These are phyloP conservation scores for Grus americana DNA, from an alignment of 2,113 vertebrate species.

Conservation along the genomic window DNA sequence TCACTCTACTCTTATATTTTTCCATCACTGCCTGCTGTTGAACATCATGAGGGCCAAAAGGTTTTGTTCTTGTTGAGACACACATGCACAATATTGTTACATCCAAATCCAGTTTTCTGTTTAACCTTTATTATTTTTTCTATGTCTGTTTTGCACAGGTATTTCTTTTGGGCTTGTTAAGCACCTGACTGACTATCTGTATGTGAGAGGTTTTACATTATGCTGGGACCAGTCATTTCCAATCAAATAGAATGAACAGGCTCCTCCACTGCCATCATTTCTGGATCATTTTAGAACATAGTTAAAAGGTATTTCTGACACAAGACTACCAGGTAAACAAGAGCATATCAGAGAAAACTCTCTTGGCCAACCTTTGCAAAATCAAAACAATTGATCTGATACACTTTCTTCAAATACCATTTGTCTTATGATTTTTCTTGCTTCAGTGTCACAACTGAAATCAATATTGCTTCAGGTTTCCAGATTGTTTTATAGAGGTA, in stretches of 20 bases:
- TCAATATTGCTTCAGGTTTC: not conserved
- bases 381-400: not conserved
- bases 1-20: not conserved
- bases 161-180: not conserved
- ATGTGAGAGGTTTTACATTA: not conserved
- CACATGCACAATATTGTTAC: not conserved
- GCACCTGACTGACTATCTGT: not conserved
- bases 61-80: not conserved
- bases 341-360: not conserved
- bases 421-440: not conserved
- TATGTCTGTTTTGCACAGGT: not conserved
- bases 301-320: not conserved
- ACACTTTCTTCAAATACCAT: not conserved
- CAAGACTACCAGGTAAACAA: not conserved
- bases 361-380: not conserved
- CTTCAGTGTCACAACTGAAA: not conserved
- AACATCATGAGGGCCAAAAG: not conserved
- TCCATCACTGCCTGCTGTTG: not conserved
- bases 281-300: not conserved
- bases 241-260: not conserved
- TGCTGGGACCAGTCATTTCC: not conserved
- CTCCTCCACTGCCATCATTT: not conserved
- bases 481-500: not conserved
- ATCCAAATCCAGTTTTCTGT: not conserved
- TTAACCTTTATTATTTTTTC: not conserved